phyloP scores from a whole-genome alignment of 2,888 invertebrate species.

The Apodemia duryi region DNA sequence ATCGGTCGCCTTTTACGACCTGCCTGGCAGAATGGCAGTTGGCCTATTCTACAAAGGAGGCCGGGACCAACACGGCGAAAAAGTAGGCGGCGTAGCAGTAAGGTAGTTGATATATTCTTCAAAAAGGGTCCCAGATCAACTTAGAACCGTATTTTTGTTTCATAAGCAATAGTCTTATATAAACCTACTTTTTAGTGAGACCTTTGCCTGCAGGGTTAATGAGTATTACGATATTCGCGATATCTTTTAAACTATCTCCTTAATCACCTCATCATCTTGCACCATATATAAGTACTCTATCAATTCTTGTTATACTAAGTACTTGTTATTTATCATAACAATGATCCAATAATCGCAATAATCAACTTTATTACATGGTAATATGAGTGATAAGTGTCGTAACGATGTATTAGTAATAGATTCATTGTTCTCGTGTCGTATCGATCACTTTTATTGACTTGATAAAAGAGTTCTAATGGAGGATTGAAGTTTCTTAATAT shows the following conservation, averaged over 20 bases:
- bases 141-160: too few relatives aligned
- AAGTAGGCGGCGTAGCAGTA: too few relatives aligned
- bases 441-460: conserved; percentile 11
- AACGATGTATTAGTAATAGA: neutral
- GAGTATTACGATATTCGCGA: neutral
- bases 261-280: neutral
- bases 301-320: conserved; percentile 10
- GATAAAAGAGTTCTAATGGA: conserved; percentile 1
- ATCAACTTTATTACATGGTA: neutral
- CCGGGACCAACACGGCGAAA: too few relatives aligned
- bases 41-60: too few relatives aligned
- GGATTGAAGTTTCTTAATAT: neutral
- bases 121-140: too few relatives aligned
- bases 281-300: conserved; percentile 2
- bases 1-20: too few relatives aligned
- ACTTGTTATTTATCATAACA: conserved; percentile 2
- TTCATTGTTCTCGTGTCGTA: conserved; percentile 9
- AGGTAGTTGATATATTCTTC: too few relatives aligned
- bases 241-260: neutral
- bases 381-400: neutral
- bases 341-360: conserved; percentile 5
- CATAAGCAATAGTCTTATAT: too few relatives aligned
- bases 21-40: too few relatives aligned
- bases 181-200: too few relatives aligned
- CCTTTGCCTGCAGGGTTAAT: neutral